phyloP scores from a whole-genome alignment of 2,797 vertebrate species.

The Sebastes itinus region DNA sequence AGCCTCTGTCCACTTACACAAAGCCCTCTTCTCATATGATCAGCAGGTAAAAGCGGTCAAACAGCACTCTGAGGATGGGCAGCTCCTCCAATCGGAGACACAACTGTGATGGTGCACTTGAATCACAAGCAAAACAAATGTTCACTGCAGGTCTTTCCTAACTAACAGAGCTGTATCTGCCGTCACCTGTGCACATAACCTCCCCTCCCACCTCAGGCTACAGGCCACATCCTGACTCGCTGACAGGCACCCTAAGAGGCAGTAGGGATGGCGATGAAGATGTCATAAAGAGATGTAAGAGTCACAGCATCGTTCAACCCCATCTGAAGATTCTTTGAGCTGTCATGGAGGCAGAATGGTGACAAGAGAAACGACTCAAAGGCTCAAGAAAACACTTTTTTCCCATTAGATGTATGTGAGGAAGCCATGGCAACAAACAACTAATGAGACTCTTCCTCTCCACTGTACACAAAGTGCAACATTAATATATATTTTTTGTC shows the following conservation, averaged over 20 bases:
- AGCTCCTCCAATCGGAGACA: conserved; percentile 15
- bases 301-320: not conserved
- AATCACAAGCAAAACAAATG: conserved; percentile 25
- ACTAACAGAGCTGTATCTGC: conserved; percentile 39
- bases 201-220: not conserved
- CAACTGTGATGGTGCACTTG: conserved; percentile 35
- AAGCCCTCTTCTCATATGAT: not conserved
- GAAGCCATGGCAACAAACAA: not conserved
- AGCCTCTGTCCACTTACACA: not conserved
- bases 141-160: conserved; percentile 22
- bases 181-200: conserved; percentile 36
- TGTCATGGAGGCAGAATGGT: not conserved
- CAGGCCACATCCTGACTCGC: conserved; percentile 19
- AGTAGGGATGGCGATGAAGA: not conserved
- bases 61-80: not conserved
- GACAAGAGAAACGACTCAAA: not conserved
- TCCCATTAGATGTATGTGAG: not conserved
- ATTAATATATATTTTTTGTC: not conserved
- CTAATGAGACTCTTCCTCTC: not conserved
- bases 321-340: not conserved
- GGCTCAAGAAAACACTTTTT: not conserved
- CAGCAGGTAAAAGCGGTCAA: conserved; percentile 39
- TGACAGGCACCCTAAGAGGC: conserved; percentile 10
- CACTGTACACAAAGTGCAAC: not conserved
- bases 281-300: not conserved